Percentiles rank a stretch among this genome's conserved stretches.
These are phyloP conservation scores for Dromaius novaehollandiae DNA, from an alignment of 2,113 vertebrate species.

Conservation along the genomic window DNA sequence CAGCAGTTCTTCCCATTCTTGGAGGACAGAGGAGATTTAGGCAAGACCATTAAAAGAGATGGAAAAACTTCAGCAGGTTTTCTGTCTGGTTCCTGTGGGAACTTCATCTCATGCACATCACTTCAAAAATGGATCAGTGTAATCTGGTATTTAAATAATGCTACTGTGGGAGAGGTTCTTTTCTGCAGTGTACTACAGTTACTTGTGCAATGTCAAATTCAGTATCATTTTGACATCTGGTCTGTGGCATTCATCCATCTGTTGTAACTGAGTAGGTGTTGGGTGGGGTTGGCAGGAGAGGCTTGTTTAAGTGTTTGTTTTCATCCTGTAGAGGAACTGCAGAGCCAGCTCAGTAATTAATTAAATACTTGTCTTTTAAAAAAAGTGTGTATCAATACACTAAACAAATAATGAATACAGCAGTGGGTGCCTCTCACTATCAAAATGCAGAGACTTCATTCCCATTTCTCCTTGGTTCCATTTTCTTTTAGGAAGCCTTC, in stretches of 20 bases:
- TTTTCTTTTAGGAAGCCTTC: neutral
- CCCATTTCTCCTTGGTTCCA: neutral
- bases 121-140: neutral
- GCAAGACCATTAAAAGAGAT: neutral
- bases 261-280: conserved; percentile 50
- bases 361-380: neutral
- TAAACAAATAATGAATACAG: neutral
- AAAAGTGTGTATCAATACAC: neutral
- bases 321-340: neutral
- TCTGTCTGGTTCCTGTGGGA: neutral
- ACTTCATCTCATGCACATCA: neutral
- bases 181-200: neutral
- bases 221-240: conserved; percentile 41
- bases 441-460: neutral
- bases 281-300: conserved; percentile 42
- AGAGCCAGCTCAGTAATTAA: conserved; percentile 9
- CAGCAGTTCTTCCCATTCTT: neutral
- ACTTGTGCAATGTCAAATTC: conserved; percentile 18
- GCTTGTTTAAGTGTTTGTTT: conserved; percentile 53
- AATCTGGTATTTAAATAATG: neutral
- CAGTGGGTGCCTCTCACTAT: neutral
- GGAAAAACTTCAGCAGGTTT: neutral
- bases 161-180: neutral
- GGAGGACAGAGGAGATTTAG: neutral
- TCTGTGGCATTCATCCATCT: conserved; percentile 49